Evolutionary conservation across 1,140 invertebrate genomes (phyloP), one percentile per base, ranked within the genome.

Genomic region (Drosophila auraria): DNA sequence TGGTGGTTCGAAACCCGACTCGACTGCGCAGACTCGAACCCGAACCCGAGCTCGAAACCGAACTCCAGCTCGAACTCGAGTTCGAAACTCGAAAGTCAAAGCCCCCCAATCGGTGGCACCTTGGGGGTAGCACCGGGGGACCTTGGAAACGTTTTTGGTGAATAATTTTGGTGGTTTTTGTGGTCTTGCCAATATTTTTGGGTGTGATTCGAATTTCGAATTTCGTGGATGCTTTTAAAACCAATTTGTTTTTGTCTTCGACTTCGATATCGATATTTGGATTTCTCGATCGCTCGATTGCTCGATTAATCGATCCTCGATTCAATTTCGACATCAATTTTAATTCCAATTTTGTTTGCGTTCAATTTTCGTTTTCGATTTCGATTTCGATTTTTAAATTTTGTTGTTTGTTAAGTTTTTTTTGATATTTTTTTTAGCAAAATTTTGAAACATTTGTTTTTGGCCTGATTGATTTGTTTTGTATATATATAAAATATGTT

Each of bases 371-470:
- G 60, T 65, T 66, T 49, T 38, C 61, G 47, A 30, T 20, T 63
- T 63, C 58, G 40, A 61, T 62, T 60, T 60, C 27, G 42, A 60
- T 60, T 65, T 56, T 23, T 72, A 20, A 69, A 71, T 72, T 54
- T 57, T 40, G 33, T 23, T 72, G 44, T 59, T 47, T 42, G 38
- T 51, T 71, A 64, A 49, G 40, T 65, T 71, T 53, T 64, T 44
- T 47, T 57, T 59, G 38, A 30, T 57, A 59, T 51, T 60, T 61
- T 51, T 62, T 78, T 82, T 82, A 81, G 83, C 83, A 87, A 86
- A 92, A 92, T 92, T 92, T 92, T 91, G 91, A 92, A 92, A 92
- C 86, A 91, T 91, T 80, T 92, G 92, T 92, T 80, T 92, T 92
- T 92, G 91, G 91, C 91, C 91, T 92, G 91, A 92, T 92, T 92